Evolutionary conservation across 2,888 invertebrate genomes (phyloP), one percentile per base, ranked within the genome.

Genomic region (Drosophila mettleri): DNA sequence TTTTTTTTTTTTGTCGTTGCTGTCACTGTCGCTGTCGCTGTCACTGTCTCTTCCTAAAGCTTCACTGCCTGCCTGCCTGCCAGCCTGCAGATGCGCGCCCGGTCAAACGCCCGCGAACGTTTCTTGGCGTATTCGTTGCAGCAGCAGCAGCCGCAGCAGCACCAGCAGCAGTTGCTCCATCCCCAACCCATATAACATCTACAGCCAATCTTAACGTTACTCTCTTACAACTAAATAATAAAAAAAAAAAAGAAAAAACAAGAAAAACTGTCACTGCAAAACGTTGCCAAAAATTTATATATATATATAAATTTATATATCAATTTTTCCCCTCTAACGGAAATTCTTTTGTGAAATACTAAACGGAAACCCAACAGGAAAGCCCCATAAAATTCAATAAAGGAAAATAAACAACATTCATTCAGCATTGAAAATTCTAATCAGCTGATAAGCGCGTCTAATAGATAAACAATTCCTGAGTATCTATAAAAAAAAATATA

Each of bases 71-170:
- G 75, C 63, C 64, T 77, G 77, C 77, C 43, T n/a, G 43, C 24
- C 24, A 24, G 78, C 73, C 67, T 45, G 45, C 45, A 78, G 79
- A 78, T 78, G 81, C 69, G 75, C 82, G 78, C 64, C 69, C 68
- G 78, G 80, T 61, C 74, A 78, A 62, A 68, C 55, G 53, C 29
- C 45, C 46, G 36, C 43, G 45, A 55, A 66, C 53, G 52, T 53
- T 59, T 48, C 64, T 67, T 36, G 39, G 46, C 67, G 39, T 62
- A 55, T 57, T 29, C 48, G 66, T 69, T 74, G 70, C 70, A 76
- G 60, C 67, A 52, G 43, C 60, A 53, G 36, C 36, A 22, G 38
- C 22, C 4, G 43, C 66, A 76, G 58, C 66, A 51, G 41, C 69
- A 74, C 57, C 64, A 52, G 45, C 60, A 54, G 41, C 38, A 39